These are phyloP conservation scores for Aphis craccivora DNA, from an alignment of 1,140 invertebrate species.

Conservation along the genomic window DNA sequence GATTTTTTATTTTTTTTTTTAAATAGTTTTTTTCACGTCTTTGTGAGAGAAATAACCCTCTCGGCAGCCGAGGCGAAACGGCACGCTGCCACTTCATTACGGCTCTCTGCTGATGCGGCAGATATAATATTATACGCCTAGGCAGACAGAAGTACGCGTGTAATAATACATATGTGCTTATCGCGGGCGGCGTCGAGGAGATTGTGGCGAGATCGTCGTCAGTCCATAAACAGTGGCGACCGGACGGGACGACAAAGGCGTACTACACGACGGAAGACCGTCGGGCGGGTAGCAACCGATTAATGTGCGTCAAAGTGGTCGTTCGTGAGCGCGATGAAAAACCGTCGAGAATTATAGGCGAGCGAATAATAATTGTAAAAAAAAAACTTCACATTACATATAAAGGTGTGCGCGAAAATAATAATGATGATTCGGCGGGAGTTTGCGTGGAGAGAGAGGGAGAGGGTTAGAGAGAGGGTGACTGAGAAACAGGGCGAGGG, in stretches of 20 bases:
- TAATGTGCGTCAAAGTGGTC: no score
- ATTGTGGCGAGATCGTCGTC: no score
- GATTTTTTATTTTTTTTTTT: neutral
- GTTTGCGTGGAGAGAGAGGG: neutral
- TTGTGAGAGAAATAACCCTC: constrained; percentile 20
- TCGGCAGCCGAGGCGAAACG: neutral
- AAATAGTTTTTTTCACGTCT: neutral
- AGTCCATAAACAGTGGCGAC: no score
- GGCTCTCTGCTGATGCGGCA: constrained; percentile 31
- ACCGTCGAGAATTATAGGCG: neutral
- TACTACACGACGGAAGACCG: no score
- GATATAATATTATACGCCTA: neutral
- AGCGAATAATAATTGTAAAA: neutral
- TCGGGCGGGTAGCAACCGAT: no score
- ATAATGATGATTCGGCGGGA: neutral
- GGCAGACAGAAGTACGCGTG: no score
- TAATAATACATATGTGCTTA: no score
- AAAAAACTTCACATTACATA: neutral
- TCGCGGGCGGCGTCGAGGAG: no score
- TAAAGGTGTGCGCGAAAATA: neutral
- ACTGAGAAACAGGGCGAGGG: neutral
- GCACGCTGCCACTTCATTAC: constrained; percentile 38
- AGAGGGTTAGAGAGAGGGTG: neutral
- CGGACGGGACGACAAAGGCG: no score
- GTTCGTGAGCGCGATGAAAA: neutral